Conservation (phyloP, 2,888 invertebrate genomes). For the Emmelina monodactyla region DNA sequence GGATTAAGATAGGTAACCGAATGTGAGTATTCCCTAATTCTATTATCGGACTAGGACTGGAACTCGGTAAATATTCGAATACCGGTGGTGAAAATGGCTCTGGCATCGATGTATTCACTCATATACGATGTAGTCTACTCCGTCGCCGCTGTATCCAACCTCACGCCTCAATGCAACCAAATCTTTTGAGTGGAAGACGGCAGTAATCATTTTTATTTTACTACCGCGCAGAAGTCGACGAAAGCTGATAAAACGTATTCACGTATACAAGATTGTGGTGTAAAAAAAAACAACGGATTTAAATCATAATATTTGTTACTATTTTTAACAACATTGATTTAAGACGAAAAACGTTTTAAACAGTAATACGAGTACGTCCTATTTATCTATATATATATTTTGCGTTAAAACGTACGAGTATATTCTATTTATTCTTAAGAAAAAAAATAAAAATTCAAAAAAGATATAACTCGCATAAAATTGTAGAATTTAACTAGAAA, state of each 20-base stretch:
- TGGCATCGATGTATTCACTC: conserved; percentile 7
- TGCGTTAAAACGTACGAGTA: conserved; percentile 4
- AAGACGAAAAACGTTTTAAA: background rate
- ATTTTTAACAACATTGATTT: background rate
- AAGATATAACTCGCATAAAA: background rate
- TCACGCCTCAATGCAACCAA: conserved; percentile 2
- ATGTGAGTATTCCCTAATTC: conserved; percentile 1
- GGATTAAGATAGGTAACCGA: too few species aligned
- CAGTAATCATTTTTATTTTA: conserved; percentile 5
- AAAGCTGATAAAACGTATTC: conserved; percentile 17
- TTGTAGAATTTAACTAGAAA: conserved; percentile 3
- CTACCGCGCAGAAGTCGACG: conserved; percentile 1
- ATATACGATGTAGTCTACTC: conserved; percentile 16
- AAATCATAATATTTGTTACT: conserved; percentile 3
- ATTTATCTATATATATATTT: conserved; percentile 3
- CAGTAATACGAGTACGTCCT: background rate
- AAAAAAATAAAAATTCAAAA: conserved; percentile 1
- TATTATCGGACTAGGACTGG: conserved; percentile 1
- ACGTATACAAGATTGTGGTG: conserved; percentile 3
- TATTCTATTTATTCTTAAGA: conserved; percentile 1
- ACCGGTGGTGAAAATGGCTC: conserved; percentile 1
- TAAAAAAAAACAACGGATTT: background rate
- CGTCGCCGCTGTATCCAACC: conserved; percentile 7
- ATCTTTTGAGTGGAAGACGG: conserved; percentile 5
- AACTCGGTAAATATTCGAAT: conserved; percentile 2